A percentile compares a stretch with the other conserved stretches of the same genome.
phyloP scores from a whole-genome alignment of 2,888 invertebrate genomes.

The Drosophila meridiana region DNA sequence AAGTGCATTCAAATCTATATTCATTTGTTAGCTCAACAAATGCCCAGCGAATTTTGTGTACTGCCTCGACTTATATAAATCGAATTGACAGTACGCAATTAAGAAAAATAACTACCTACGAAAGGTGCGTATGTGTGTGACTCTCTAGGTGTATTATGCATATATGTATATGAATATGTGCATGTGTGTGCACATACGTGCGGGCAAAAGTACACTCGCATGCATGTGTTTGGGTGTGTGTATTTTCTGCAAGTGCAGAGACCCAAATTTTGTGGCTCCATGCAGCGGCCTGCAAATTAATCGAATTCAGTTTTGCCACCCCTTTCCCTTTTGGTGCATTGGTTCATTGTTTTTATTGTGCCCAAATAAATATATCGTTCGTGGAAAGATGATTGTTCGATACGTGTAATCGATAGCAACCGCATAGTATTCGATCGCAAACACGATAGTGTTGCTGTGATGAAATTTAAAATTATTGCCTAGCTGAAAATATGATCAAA shows the following conservation, averaged over 20 bases:
- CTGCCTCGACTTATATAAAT: slow-evolving; percentile 65
- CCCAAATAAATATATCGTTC: slow-evolving; percentile 9
- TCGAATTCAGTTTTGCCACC: slow-evolving; percentile 1
- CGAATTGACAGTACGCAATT: slow-evolving; percentile 47
- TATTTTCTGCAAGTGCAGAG: slow-evolving; percentile 29
- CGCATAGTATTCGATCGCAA: neutral
- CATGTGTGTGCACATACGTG: slow-evolving; percentile 17
- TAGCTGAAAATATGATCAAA: neutral
- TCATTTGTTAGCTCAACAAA: slow-evolving; percentile 19
- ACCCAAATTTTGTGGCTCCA: slow-evolving; percentile 32
- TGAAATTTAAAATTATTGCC: neutral
- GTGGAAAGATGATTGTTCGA: neutral
- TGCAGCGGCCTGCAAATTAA: slow-evolving; percentile 21
- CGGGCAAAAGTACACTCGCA: slow-evolving; percentile 20
- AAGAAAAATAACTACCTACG: slow-evolving; percentile 58
- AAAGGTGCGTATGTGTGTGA: slow-evolving; percentile 50
- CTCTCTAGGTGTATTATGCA: slow-evolving; percentile 22
- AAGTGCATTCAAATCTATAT: slow-evolving; percentile 61
- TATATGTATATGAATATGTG: slow-evolving; percentile 14
- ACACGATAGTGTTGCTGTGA: neutral
- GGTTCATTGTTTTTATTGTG: slow-evolving; percentile 11
- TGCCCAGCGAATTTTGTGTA: slow-evolving; percentile 17
- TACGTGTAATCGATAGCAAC: slow-evolving; percentile 14
- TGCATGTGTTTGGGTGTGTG: neutral
- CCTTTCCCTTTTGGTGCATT: neutral